These are phyloP conservation scores for Pseudococcus jackbeardsleyi DNA, from an alignment of 2,888 invertebrate genomes.

Conservation along the genomic window DNA sequence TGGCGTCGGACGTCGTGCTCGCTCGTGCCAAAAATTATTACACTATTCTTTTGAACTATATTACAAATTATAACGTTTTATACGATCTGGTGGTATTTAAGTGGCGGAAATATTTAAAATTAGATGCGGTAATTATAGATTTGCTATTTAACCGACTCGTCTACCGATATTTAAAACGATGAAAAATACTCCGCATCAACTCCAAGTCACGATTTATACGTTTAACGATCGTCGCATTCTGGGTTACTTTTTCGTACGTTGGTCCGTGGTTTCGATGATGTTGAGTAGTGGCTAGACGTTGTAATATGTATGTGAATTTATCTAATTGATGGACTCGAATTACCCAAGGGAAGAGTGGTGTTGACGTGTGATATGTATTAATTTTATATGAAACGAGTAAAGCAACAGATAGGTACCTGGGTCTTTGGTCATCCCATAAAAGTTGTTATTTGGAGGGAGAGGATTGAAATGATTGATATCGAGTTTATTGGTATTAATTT, in stretches of 20 bases:
- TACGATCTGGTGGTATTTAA: constrained; percentile 22
- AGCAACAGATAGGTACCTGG: background rate
- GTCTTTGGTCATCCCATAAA: background rate
- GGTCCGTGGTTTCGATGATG: background rate
- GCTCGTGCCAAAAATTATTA: constrained; percentile 43
- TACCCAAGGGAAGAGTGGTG: background rate
- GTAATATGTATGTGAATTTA: background rate
- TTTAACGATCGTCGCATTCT: constrained; percentile 21
- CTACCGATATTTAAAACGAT: constrained; percentile 33
- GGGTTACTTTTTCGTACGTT: background rate
- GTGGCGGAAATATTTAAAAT: constrained; percentile 53
- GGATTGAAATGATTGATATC: no score
- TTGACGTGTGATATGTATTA: background rate
- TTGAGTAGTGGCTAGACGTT: background rate
- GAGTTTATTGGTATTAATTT: background rate
- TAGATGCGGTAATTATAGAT: constrained; percentile 52
- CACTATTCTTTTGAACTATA: constrained; percentile 26
- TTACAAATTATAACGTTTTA: constrained; percentile 43
- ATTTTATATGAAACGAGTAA: background rate
- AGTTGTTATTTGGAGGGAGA: no score
- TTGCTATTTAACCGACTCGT: constrained; percentile 35
- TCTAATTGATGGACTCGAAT: background rate
- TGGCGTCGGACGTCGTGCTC: background rate
- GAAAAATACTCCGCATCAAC: background rate
- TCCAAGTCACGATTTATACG: constrained; percentile 31